Percentiles rank a stretch among this genome's conserved stretches.
Evolutionary conservation across 2,797 vertebrate genomes (phyloP).

Genomic region (Philypnodon macrostomus): DNA sequence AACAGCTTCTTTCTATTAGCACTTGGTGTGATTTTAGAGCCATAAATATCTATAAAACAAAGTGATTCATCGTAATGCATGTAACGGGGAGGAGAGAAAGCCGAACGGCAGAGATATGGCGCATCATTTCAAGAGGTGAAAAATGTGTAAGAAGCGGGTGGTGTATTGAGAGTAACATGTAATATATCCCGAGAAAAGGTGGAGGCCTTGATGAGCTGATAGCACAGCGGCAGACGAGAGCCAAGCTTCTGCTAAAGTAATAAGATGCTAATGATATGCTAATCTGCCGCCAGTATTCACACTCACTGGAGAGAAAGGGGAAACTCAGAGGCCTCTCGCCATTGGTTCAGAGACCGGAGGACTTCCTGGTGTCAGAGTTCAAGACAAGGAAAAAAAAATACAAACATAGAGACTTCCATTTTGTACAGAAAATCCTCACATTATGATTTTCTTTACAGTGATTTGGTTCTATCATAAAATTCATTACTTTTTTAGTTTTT

Average conservation of each 20-base stretch:
- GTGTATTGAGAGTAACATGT: no score
- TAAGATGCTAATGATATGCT: constrained; percentile 69
- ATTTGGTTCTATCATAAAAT: no score
- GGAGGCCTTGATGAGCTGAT: constrained; percentile 64
- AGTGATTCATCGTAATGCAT: constrained; percentile 15
- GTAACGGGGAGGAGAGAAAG: constrained; percentile 1
- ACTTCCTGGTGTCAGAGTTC: constrained; percentile 69
- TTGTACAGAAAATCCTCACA: no score
- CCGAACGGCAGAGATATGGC: constrained; percentile 26
- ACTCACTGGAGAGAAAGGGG: constrained; percentile 53
- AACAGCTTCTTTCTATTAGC: constrained; percentile 17
- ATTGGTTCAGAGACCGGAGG: constrained; percentile 66
- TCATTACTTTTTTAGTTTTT: no score
- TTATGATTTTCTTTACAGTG: no score
- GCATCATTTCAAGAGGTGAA: constrained; percentile 15
- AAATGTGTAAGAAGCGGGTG: constrained; percentile 19
- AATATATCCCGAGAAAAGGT: constrained; percentile 39
- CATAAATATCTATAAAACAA: constrained; percentile 26
- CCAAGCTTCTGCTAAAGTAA: constrained; percentile 56
- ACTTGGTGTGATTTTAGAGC: constrained; percentile 13
- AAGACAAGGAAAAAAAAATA: constrained; percentile 29
- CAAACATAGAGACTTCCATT: no score
- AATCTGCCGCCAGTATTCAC: constrained; percentile 64
- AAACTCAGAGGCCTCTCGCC: constrained; percentile 57
- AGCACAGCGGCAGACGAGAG: constrained; percentile 55